phyloP scores from a whole-genome alignment of 2,113 vertebrate species.

The Notarius lentiginosus region DNA sequence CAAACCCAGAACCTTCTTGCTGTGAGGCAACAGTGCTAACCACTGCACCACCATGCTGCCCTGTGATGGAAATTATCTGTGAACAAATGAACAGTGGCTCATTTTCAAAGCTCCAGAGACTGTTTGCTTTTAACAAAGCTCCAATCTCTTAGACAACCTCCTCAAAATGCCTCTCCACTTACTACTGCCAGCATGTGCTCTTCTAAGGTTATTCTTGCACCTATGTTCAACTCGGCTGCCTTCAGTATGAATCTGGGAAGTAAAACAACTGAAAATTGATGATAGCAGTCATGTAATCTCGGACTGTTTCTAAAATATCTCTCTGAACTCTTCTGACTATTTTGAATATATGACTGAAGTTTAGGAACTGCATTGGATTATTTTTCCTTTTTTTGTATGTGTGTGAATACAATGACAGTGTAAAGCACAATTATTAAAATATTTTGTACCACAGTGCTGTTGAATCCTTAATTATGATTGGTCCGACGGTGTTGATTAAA shows the following conservation, averaged over 20 bases:
- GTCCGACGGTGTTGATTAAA: background rate
- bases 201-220: conserved; percentile 12
- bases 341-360: background rate
- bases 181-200: conserved; percentile 2
- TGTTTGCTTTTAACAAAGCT: conserved; percentile 19
- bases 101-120: conserved; percentile 4
- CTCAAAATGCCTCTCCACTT: background rate
- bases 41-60: no score
- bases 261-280: background rate
- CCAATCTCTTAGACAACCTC: conserved; percentile 10
- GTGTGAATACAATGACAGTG: background rate
- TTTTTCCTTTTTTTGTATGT: background rate
- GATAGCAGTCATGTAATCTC: background rate
- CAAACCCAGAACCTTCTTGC: no score
- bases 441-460: background rate
- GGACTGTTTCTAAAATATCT: background rate
- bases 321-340: background rate
- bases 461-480: background rate
- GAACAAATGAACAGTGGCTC: conserved; percentile 32
- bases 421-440: background rate
- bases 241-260: background rate
- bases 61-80: conserved; percentile 16
- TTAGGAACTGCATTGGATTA: background rate
- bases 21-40: no score
- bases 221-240: background rate